Evolutionary conservation across 2,797 vertebrate genomes (phyloP).

Genomic region (Enteromius mattozi): DNA sequence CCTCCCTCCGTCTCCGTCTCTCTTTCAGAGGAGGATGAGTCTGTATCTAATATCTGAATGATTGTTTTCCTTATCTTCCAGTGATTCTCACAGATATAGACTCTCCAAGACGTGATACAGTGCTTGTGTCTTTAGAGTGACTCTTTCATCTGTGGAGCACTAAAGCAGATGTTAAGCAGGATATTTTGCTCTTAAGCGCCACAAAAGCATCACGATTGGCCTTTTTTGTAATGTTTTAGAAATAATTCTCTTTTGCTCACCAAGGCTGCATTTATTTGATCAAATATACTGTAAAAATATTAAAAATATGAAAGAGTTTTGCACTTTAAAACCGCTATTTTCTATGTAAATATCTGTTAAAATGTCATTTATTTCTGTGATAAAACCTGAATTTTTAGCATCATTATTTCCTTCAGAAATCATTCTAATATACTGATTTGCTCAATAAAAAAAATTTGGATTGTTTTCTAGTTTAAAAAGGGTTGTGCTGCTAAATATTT

Average conservation of each 20-base stretch:
- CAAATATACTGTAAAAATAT: neutral
- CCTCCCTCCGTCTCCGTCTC: neutral
- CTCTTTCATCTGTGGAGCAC: neutral
- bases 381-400: too few species aligned
- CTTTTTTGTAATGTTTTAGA: neutral
- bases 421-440: neutral
- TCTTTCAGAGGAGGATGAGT: neutral
- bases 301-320: neutral
- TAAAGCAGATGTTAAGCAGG: conserved; percentile 7
- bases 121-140: neutral
- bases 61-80: conserved; percentile 7
- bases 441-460: neutral
- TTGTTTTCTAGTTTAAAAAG: too few species aligned
- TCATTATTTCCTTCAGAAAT: too few species aligned
- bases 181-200: neutral
- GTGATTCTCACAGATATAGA: neutral
- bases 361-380: too few species aligned
- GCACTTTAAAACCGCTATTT: neutral
- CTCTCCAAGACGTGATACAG: neutral
- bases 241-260: neutral
- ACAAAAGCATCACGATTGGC: neutral
- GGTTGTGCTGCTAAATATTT: too few species aligned
- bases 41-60: conserved; percentile 22
- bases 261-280: neutral
- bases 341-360: neutral